Base-by-base conservation (phyloP, 2,888 invertebrate genomes). In the Chloroclystis v-ata region DNA sequence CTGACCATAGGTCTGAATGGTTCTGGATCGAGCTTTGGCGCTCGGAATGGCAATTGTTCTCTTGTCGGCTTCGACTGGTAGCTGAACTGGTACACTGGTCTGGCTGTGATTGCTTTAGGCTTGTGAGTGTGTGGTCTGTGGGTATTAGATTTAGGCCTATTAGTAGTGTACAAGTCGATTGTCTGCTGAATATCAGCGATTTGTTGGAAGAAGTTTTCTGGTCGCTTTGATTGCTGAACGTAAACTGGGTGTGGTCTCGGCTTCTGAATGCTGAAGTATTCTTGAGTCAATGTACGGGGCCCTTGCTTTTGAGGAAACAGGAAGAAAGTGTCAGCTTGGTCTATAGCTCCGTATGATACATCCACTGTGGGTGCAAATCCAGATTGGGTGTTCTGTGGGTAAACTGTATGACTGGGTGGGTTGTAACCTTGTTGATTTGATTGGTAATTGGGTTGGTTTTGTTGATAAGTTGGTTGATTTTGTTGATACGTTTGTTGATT, bases 41-140 rank as follows among this genome's bases (percentile, higher is more conserved):
- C 89, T 29, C 89, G 72, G 75, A 89, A 88, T 2, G 81, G 78
- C 13, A 79, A 58, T 37, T 86, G 82, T 28, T 89, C 88, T 6
- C 81, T 86, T 54, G 86, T 78, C 14, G 74, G 75, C 7, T 90
- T 88, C 0, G 91, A 89, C 67, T 94, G 91, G 65, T 92, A 94
- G 63, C 91, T 93, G 69, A 92, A 94, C 67, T 94, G 93, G 67
- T 93, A 94, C 2, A 83, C 78, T 0, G 93, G 92, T 65, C 91
- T 90, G 1, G 89, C 71, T 40, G 89, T 78, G 10, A 82, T 76
- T 8, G 89, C 77, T 65, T 90, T 90, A 5, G 89, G 82, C 65
- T 90, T 84, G 62, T 80, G 82, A 13, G 69, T 62, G 47, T 82
- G 76, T 12, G 73, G 72, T 52, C 82, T 72, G 47, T 78, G 78